phyloP scores from a whole-genome alignment of 2,888 invertebrate genomes.

The Molorchus minor region DNA sequence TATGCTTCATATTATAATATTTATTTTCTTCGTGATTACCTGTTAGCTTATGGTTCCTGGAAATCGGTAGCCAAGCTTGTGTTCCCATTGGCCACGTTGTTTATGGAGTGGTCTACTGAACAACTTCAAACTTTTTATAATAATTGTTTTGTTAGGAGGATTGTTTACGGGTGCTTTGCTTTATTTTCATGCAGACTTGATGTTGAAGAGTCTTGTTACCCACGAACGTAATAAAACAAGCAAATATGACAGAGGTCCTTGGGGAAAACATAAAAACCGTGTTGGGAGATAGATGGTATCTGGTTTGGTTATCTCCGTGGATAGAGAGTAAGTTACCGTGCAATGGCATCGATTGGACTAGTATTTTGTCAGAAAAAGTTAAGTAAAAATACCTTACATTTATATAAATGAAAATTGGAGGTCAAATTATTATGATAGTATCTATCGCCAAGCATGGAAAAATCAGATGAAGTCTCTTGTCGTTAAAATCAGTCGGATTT shows the following conservation, averaged over 20 bases:
- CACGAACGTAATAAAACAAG: constrained; percentile 72
- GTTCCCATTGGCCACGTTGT: constrained; percentile 79
- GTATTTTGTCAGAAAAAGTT: constrained; percentile 46
- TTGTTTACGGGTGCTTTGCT: constrained; percentile 74
- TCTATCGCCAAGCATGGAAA: background rate
- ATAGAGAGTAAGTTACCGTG: constrained; percentile 78
- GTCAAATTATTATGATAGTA: background rate
- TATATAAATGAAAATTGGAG: background rate
- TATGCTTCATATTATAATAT: constrained; percentile 79
- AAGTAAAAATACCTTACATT: too few species aligned
- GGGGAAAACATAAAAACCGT: constrained; percentile 77
- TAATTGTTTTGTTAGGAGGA: constrained; percentile 74
- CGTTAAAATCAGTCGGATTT: background rate
- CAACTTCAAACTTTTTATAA: constrained; percentile 78
- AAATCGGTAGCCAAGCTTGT: constrained; percentile 72
- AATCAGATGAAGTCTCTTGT: background rate
- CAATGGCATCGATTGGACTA: constrained; percentile 75
- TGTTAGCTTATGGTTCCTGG: constrained; percentile 68
- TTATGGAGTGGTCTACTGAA: constrained; percentile 72
- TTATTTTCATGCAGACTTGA: constrained; percentile 75
- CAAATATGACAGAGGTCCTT: constrained; percentile 77
- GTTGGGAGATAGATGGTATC: constrained; percentile 81
- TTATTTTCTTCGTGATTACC: constrained; percentile 70
- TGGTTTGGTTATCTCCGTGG: constrained; percentile 83
- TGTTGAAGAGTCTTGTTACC: constrained; percentile 78